Base-by-base conservation (phyloP, 2,888 invertebrate species). In the Lumbricus terrestris region DNA sequence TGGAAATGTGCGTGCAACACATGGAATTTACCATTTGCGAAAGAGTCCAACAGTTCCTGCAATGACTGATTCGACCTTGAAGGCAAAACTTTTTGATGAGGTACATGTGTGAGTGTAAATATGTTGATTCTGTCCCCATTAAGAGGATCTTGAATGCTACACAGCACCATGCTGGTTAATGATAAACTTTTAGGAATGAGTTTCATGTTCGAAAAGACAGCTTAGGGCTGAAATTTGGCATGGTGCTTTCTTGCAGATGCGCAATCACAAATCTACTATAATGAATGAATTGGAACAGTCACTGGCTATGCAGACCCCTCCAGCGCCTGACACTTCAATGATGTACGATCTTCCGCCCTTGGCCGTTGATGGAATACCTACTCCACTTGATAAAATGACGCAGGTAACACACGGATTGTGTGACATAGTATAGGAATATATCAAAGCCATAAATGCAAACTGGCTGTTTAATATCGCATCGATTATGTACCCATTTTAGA, bases 361-460 rank as follows among this genome's bases (percentile, higher is more conserved):
- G 92, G 98, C 98, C 94, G 98, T 99, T 94, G 98, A 99, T 95
- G 98, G 98, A 92, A 99, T 98, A 95, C 98, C 98, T 92, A 99
- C 98, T 91, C 98, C 98, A 33, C 98, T 99, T 0, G 98, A 99
- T 96, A 99, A 99, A 96, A 99, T 99, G 99, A 99, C 98, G 83
- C 92, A 95, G 96, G 98, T 95, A 91, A 90, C 91, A n/a, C n/a
- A n/a, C 69, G 13, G n/a, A n/a, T n/a, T 15, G 16, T 69, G 69
- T 13, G 0, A 69, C n/a, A n/a, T 23, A 29, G n/a, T 1, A n/a
- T 69, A n/a, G 69, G n/a, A 69, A 69, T 11, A n/a, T 69, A 29
- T 8, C 69, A n/a, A 8, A 54, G 4, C 54, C 16, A n/a, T n/a
- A n/a, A 69, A 29, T 69, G 69, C 69, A n/a, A 8, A n/a, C n/a